A percentile compares a stretch with the other conserved stretches of the same genome.
phyloP scores from a whole-genome alignment of 1,140 invertebrate species.

The Solenopsis fugax region DNA sequence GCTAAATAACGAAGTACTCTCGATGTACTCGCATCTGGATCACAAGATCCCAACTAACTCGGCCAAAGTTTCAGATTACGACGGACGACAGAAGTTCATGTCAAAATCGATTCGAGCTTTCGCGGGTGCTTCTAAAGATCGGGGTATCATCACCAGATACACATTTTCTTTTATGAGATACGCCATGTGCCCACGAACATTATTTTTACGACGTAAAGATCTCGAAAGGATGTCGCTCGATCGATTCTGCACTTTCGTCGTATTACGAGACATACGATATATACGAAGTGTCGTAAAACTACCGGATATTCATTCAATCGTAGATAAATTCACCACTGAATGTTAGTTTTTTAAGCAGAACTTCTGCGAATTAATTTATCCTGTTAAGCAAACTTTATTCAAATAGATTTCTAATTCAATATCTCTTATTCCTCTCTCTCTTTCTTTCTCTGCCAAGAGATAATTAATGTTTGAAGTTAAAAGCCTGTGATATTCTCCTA shows the following conservation, averaged over 20 bases:
- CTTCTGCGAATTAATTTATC: conserved; percentile 8
- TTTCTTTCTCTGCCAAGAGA: background rate
- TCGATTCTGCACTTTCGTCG: conserved; percentile 24
- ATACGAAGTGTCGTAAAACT: background rate
- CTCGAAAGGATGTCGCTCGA: background rate
- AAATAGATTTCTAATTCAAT: conserved; percentile 17
- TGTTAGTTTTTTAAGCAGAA: background rate
- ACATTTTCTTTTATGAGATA: background rate
- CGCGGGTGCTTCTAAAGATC: background rate
- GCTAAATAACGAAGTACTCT: conserved; percentile 23
- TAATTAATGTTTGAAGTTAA: conserved; percentile 8
- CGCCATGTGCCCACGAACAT: background rate
- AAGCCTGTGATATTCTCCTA: background rate
- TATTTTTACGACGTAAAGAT: background rate
- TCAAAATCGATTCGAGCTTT: background rate
- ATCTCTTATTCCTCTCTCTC: too few relatives aligned
- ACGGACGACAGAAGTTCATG: conserved; percentile 1
- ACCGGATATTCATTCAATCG: background rate
- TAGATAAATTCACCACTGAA: background rate
- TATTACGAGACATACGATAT: background rate
- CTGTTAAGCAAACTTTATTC: conserved; percentile 3
- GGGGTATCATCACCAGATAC: background rate
- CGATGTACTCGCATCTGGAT: conserved; percentile 30
- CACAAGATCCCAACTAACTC: conserved; percentile 12
- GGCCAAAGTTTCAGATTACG: conserved; percentile 40